Evolutionary conservation across 2,113 vertebrate species (phyloP).

Genomic region (Proterorhinus semilunaris): DNA sequence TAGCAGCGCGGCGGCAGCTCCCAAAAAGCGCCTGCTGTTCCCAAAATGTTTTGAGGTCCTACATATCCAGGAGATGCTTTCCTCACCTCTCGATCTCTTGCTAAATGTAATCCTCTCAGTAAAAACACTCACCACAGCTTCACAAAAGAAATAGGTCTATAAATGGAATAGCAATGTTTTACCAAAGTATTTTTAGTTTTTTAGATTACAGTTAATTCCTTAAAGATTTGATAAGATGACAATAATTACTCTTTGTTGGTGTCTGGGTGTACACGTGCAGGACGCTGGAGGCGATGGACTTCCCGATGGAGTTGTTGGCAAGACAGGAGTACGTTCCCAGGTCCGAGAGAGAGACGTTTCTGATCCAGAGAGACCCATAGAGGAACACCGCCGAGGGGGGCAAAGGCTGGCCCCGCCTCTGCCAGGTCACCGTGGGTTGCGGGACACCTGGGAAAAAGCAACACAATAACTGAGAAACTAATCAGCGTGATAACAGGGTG

Average conservation of each 20-base stretch:
- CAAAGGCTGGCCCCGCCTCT: slow-evolving; percentile 67
- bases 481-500: neutral
- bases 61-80: too few relatives aligned
- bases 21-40: too few relatives aligned
- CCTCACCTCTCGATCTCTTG: too few relatives aligned
- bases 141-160: too few relatives aligned
- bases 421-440: slow-evolving; percentile 80
- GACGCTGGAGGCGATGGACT: slow-evolving; percentile 67
- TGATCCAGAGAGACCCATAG: slow-evolving; percentile 82
- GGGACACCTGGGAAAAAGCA: slow-evolving; percentile 78
- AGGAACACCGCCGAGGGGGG: slow-evolving; percentile 54
- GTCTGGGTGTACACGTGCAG: slow-evolving; percentile 73
- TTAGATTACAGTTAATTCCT: too few relatives aligned
- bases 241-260: neutral
- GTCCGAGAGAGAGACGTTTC: slow-evolving; percentile 74
- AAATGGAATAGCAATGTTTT: too few relatives aligned
- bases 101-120: too few relatives aligned
- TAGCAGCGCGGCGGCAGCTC: too few relatives aligned
- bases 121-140: too few relatives aligned
- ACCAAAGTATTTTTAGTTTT: too few relatives aligned
- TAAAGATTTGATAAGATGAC: too few relatives aligned
- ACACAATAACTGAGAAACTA: neutral
- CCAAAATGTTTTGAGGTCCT: too few relatives aligned
- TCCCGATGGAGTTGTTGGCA: slow-evolving; percentile 81
- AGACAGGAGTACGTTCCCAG: slow-evolving; percentile 81